Evolutionary conservation across 2,797 vertebrate genomes (phyloP), one percentile per base, ranked within the genome.

Genomic region (Enteromius radiatus): DNA sequence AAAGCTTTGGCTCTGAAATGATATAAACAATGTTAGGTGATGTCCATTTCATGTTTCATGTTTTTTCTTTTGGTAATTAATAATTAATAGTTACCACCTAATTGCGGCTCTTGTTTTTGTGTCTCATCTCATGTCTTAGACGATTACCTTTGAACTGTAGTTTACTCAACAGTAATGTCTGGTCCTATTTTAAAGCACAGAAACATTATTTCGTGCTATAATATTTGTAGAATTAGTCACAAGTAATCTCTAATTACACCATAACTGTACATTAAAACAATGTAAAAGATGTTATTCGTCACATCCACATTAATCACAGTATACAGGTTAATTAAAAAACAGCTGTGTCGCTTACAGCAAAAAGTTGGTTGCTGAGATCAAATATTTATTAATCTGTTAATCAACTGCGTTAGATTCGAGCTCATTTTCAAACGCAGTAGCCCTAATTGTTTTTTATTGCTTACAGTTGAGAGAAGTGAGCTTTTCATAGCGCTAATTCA

Each of bases 351-450:
- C 82, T 80, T 80, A 84, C 76, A 77, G 85, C 78, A 83, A 90
- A 89, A 88, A 88, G 86, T 49, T 85, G 56, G 67, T 70, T 80
- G 80, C 82, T 41, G 86, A 79, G 70, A 59, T 86, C 63, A 15
- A 88, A 88, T 86, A 88, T 88, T 75, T 85, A 91, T 89, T 90
- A 88, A 92, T 91, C 87, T 90, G 78, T 88, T 88, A 85, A 88
- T 92, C 89, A 90, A 87, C 90, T 89, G 88, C 88, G 91, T 90
- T 84, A 70, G 83, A 84, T 89, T 90, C 85, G 84, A 68, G 67
- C 70, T 86, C 76, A 77, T 87, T 88, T 89, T 88, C 82, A 89
- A 87, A 78, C 41, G 4, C 79, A 78, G 11, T 45, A 45, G 43
- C 43, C 43, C 84, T 87, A 90, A 88, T 90, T 65, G 78, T 88